Evolutionary conservation across 2,113 vertebrate genomes (phyloP).

Genomic region (Melierax canorus): DNA sequence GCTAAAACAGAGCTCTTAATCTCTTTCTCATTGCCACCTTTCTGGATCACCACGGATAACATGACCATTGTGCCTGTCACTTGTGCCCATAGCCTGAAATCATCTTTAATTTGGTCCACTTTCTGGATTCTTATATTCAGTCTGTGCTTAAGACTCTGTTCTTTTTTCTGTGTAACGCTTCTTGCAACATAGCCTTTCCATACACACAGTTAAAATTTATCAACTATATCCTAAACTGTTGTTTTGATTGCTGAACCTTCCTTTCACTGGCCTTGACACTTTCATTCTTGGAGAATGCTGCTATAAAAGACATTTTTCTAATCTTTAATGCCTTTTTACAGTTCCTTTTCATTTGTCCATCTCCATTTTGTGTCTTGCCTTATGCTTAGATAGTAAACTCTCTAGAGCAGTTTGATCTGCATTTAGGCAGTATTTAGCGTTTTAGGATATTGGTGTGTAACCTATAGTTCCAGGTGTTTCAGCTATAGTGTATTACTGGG

Average conservation of each 20-base stretch:
- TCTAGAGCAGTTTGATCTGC: background rate
- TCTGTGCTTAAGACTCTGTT: background rate
- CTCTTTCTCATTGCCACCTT: conserved; percentile 57
- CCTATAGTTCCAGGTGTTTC: background rate
- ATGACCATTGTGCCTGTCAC: background rate
- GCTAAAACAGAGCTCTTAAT: conserved; percentile 50
- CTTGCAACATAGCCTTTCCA: background rate
- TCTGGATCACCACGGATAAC: background rate
- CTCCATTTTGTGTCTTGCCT: background rate
- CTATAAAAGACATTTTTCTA: background rate
- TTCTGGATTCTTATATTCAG: conserved; percentile 30
- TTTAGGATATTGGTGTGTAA: background rate
- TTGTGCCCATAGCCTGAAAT: conserved; percentile 8
- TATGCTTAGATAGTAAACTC: background rate
- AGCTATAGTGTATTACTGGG: background rate
- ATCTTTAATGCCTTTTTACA: background rate
- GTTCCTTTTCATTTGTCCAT: background rate
- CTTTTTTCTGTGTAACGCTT: background rate
- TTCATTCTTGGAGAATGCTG: background rate
- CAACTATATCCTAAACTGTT: background rate
- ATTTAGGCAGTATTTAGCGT: background rate
- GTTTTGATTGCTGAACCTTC: background rate
- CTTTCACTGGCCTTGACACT: background rate
- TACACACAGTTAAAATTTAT: background rate
- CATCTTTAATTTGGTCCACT: conserved; percentile 27